Base-by-base conservation (phyloP, 2,113 vertebrate species). In the Guaruba guarouba region DNA sequence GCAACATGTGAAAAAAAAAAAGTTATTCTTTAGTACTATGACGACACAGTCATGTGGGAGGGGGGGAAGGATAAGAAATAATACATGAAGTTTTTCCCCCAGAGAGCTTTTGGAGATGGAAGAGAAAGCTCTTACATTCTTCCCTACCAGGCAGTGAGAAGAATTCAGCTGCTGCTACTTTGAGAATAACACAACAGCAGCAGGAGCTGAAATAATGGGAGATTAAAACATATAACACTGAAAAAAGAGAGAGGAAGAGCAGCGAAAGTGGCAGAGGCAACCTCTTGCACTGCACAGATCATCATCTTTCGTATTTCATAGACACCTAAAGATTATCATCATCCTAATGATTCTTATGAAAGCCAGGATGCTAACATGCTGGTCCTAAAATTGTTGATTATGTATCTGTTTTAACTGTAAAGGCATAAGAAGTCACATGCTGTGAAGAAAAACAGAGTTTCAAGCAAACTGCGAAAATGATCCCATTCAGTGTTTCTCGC, bases 361-460 rank as follows among this genome's bases (percentile, higher is more conserved):
- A 92, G 33, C 37, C 46, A 75, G 28, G 31, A 77, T 29, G 49
- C 5, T 11, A 81, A 78, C 64, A 84, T 7, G 19, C 33, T 73
- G 33, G 61, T 52, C 82, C 55, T 83, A 75, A 82, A 78, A 77
- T 76, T 68, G 39, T 70, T 76, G 28, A 55, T 28, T 62, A 68
- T 28, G 10, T 43, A 29, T 16, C 33, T 59, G 18, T 28, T 93
- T 81, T 51, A 89, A 75, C 64, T 61, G 46, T 13, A 59, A 66
- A 91, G 73, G 51, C 41, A 64, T 29, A 64, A 71, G 35, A 78
- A 35, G 51, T 28, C 62, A 57, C 62, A 54, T 22, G 62, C 66
- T 62, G 41, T n/a, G 62, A 87, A 79, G 77, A 91, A 94, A 96
- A 91, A 73, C 12, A 29, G 54, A 82, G 92, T 92, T 95, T 88